A percentile compares a stretch with the other conserved stretches of the same genome.
Evolutionary conservation across 1,140 invertebrate species (phyloP).

Genomic region (Sycophila sp.): DNA sequence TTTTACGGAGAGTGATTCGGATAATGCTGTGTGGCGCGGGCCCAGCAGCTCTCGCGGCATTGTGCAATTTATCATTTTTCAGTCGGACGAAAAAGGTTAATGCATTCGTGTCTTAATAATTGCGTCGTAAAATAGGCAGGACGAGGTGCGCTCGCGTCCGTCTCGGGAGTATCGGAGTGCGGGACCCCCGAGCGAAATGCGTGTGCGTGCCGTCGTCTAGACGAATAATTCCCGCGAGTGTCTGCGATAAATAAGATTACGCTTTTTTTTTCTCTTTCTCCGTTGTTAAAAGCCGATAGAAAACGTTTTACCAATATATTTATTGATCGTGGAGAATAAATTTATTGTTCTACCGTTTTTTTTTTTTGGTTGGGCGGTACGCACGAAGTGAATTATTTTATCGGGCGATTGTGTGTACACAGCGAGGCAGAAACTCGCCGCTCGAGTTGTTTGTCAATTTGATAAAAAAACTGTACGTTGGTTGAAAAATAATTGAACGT

Average conservation of each 20-base stretch:
- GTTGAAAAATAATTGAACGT: too few species aligned
- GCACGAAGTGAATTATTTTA: background rate
- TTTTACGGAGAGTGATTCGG: constrained; percentile 8
- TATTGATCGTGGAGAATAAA: background rate
- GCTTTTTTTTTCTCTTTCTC: background rate
- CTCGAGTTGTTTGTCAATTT: too few species aligned
- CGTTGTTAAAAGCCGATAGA: background rate
- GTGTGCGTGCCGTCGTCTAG: constrained; percentile 19
- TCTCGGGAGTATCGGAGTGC: background rate
- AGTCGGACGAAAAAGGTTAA: background rate
- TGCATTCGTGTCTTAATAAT: constrained; percentile 11
- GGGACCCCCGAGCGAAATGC: background rate
- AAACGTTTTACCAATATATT: background rate
- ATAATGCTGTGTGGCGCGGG: background rate
- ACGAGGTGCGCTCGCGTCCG: background rate
- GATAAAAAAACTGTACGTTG: too few species aligned
- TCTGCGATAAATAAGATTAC: constrained; percentile 7
- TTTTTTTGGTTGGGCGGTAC: too few species aligned
- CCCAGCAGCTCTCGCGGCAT: background rate
- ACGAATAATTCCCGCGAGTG: constrained; percentile 28
- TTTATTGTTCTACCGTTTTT: background rate
- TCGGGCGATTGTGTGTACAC: too few species aligned
- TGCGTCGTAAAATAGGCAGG: background rate
- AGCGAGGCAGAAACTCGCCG: too few species aligned
- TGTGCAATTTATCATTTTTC: constrained; percentile 20